Evolutionary conservation across 2,797 vertebrate genomes (phyloP).

Genomic region (Phaenicophaeus curvirostris): DNA sequence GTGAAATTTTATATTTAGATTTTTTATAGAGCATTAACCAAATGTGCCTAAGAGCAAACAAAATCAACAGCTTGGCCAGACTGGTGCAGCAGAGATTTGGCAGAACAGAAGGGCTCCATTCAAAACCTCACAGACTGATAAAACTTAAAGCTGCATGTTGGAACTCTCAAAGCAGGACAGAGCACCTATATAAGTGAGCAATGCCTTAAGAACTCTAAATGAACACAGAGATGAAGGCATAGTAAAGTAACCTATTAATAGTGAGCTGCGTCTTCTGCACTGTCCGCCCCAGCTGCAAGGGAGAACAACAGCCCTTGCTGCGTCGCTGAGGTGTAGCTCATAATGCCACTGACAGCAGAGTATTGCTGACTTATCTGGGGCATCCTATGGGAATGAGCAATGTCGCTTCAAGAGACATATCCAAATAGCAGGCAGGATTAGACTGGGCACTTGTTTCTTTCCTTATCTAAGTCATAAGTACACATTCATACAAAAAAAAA

Average conservation of each 20-base stretch:
- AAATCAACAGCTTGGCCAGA: conserved; percentile 43
- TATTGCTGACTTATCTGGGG: conserved; percentile 34
- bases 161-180: conserved; percentile 22
- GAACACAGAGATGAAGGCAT: not conserved
- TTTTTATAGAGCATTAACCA: conserved; percentile 52
- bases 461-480: not conserved
- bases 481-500: not conserved
- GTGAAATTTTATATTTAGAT: not conserved
- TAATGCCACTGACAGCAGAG: not conserved
- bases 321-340: not conserved
- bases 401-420: not conserved
- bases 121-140: conserved; percentile 10
- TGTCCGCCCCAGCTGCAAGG: not conserved
- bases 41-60: conserved; percentile 41
- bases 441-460: conserved; percentile 8
- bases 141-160: conserved; percentile 7
- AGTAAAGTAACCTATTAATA: not conserved
- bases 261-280: not conserved
- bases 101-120: not conserved
- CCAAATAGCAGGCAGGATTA: not conserved
- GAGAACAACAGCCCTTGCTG: not conserved
- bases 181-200: not conserved
- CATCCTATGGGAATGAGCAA: not conserved
- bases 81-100: conserved; percentile 21
- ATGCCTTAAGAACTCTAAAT: not conserved